Base-by-base conservation (phyloP, 1,140 invertebrate species). In the Diachasmimorpha longicaudata region DNA sequence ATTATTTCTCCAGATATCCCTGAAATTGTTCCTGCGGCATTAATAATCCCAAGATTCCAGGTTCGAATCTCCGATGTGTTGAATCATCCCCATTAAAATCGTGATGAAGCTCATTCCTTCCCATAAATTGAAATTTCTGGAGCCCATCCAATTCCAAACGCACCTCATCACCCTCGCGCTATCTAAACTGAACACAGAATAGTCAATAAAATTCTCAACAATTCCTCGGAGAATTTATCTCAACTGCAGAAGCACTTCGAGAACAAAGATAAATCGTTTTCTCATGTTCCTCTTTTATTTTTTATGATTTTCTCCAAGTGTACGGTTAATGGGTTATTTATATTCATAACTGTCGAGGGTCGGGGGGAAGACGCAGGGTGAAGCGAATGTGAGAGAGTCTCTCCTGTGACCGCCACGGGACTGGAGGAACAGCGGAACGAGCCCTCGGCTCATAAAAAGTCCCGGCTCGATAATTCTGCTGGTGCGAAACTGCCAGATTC, bases 301-400 rank as follows among this genome's bases (percentile, higher is more conserved):
- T 63, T 63, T 63, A 63, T 31, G 58, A 63, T 63, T 63, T 63
- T 31, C 58, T 63, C 23, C 23, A 31, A 63, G 58, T 63, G 23
- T 63, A 8, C 23, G 31, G 23, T 63, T 23, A 63, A 63, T 63
- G 58, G 23, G 58, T 31, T 79, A 80, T 81, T 81, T 80, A 82
- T 80, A 82, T 81, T 80, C 78, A 81, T 82, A 80, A 81, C 79
- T 44, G 52, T 42, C 25, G 21, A 74, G 73, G 76, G 48, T 10
- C 11, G n/a, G 48, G 14, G 48, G 48, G 48, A 19, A 19, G 48
- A 73, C 70, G 48, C 44, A 75, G 78, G 48, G 63, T 13, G 71
- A 66, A 72, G 46, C 58, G 58, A 55, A 76, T 76, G 63, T 63
- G 58, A 9, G 58, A 63, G 58, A 55, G n/a, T 0, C 39, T 55